Percentiles rank a stretch among this genome's conserved stretches.
Evolutionary conservation across 2,797 vertebrate genomes (phyloP).

Genomic region (Arremon aurantiirostris): DNA sequence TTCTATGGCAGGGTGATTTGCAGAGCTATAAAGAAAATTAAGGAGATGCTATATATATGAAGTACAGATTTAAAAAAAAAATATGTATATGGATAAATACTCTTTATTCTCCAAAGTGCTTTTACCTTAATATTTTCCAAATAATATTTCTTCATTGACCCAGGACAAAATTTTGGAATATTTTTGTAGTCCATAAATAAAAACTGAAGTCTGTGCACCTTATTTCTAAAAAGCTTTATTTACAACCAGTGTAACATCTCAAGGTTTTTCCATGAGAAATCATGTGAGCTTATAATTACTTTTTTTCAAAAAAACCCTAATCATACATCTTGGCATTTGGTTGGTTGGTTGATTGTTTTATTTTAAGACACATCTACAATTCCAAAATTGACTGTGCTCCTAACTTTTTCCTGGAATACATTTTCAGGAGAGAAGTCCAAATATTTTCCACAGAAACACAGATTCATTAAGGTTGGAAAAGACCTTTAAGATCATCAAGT

Average conservation of each 20-base stretch:
- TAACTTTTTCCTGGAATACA: background rate
- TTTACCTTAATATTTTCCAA: background rate
- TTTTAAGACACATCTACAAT: background rate
- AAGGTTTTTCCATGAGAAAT: background rate
- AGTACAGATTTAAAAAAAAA: background rate
- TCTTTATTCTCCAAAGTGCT: background rate
- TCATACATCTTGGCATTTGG: background rate
- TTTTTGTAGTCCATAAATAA: background rate
- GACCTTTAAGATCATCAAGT: background rate
- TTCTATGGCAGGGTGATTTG: background rate
- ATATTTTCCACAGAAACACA: background rate
- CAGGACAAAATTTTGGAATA: background rate
- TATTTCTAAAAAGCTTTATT: background rate
- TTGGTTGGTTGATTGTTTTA: background rate
- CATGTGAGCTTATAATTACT: accelerated
- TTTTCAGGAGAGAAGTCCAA: background rate
- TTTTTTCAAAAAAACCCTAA: background rate
- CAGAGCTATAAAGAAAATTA: background rate
- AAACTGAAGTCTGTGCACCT: background rate
- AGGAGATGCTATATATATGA: background rate
- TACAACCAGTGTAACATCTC: background rate
- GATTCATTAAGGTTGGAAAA: background rate
- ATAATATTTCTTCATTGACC: background rate
- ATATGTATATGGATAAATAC: background rate
- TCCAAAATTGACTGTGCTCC: background rate